These are phyloP conservation scores for Sussaba pulchella DNA, from an alignment of 2,888 invertebrate genomes.

Conservation along the genomic window DNA sequence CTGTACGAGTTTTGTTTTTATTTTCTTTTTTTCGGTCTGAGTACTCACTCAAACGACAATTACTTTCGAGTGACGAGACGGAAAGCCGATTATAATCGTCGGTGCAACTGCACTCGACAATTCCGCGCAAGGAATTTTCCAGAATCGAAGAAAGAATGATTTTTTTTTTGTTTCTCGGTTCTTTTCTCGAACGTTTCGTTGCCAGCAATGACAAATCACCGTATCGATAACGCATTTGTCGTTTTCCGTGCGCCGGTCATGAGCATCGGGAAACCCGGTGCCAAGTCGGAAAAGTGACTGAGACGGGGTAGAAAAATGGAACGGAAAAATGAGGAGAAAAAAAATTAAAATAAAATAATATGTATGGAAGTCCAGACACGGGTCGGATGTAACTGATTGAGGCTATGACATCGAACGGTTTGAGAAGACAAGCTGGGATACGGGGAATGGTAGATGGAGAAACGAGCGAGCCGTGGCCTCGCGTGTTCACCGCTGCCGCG, in stretches of 20 bases:
- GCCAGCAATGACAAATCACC: neutral
- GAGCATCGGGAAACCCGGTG: neutral
- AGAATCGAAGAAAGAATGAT: neutral
- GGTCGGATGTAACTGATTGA: slow-evolving; percentile 30
- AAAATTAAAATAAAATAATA: too few species aligned
- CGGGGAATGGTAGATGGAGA: slow-evolving; percentile 33
- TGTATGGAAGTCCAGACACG: slow-evolving; percentile 16
- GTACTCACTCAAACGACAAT: slow-evolving; percentile 37
- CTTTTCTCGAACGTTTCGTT: neutral
- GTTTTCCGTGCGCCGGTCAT: neutral
- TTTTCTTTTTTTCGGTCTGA: slow-evolving; percentile 10
- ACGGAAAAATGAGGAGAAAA: neutral
- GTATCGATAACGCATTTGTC: slow-evolving; percentile 9
- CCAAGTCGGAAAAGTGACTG: neutral
- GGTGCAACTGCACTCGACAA: slow-evolving; percentile 18
- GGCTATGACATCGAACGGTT: slow-evolving; percentile 12
- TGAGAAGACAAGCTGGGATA: slow-evolving; percentile 22
- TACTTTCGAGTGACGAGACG: slow-evolving; percentile 49
- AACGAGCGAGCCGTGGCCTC: slow-evolving; percentile 70
- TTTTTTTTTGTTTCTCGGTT: neutral
- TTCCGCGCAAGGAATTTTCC: slow-evolving; percentile 3
- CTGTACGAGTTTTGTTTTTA: neutral
- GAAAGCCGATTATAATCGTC: slow-evolving; percentile 48
- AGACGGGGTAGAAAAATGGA: slow-evolving; percentile 4
- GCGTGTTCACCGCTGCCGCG: slow-evolving; percentile 70